These are phyloP conservation scores for Rotaria sp. DNA, from an alignment of 2,888 invertebrate species.

Conservation along the genomic window DNA sequence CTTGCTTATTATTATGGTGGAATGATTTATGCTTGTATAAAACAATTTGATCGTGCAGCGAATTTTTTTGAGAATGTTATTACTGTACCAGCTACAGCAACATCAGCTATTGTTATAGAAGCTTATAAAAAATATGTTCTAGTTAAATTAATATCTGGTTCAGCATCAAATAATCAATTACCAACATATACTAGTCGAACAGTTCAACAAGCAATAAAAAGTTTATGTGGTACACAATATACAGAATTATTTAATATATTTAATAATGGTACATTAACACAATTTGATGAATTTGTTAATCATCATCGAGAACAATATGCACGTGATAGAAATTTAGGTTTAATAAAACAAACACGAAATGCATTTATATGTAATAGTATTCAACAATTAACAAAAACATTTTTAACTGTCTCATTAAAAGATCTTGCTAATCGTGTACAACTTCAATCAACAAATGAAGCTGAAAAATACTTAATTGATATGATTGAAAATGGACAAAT, in stretches of 20 bases:
- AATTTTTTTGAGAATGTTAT: slow-evolving; percentile 76
- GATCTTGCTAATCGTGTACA: slow-evolving; percentile 85
- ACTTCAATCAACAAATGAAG: slow-evolving; percentile 73
- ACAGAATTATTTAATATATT: slow-evolving; percentile 79
- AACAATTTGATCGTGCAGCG: slow-evolving; percentile 81
- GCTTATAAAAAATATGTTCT: slow-evolving; percentile 91
- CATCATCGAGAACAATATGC: slow-evolving; percentile 72
- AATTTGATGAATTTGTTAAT: slow-evolving; percentile 64
- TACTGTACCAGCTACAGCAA: slow-evolving; percentile 65
- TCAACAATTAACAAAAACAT: slow-evolving; percentile 86
- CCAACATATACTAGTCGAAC: slow-evolving; percentile 88
- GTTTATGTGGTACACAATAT: slow-evolving; percentile 62
- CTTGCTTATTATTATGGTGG: slow-evolving; percentile 94
- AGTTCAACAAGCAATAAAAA: slow-evolving; percentile 61
- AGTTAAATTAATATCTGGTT: slow-evolving; percentile 76
- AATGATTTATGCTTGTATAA: slow-evolving; percentile 86
- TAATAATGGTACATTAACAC: slow-evolving; percentile 66
- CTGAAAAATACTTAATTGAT: slow-evolving; percentile 83
- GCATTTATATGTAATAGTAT: slow-evolving; percentile 91
- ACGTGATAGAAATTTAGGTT: slow-evolving; percentile 61
- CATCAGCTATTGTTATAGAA: slow-evolving; percentile 93
- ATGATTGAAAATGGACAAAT: slow-evolving; percentile 97
- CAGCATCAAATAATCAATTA: slow-evolving; percentile 62
- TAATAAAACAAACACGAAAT: slow-evolving; percentile 69
- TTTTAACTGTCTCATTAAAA: slow-evolving; percentile 75